phyloP scores from a whole-genome alignment of 2,797 vertebrate genomes.

The Oceanodroma leucorhoa region DNA sequence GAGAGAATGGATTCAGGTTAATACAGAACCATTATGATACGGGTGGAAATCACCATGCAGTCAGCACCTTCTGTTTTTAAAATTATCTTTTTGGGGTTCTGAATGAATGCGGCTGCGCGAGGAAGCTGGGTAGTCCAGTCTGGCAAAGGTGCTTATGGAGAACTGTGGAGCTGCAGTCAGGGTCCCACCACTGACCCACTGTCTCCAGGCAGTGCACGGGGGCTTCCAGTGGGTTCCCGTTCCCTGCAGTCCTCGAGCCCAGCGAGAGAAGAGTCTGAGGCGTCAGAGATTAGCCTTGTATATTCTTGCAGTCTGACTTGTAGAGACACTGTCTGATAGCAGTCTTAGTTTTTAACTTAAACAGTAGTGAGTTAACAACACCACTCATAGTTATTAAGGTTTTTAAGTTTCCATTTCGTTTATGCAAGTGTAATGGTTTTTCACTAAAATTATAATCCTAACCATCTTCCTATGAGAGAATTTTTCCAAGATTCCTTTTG shows the following conservation, averaged over 20 bases:
- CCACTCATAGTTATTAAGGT: neutral
- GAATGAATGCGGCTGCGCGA: neutral
- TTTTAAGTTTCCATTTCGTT: neutral
- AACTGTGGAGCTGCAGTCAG: neutral
- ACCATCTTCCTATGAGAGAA: neutral
- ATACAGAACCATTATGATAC: neutral
- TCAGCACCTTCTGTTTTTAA: neutral
- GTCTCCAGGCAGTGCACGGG: neutral
- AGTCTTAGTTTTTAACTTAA: neutral
- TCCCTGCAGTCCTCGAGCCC: neutral
- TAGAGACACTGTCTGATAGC: neutral
- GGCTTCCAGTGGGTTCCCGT: neutral
- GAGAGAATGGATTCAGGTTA: slow-evolving; percentile 93
- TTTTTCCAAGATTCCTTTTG: neutral
- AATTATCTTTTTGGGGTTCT: neutral
- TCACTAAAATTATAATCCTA: neutral
- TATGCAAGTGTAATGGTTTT: neutral
- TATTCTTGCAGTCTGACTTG: neutral
- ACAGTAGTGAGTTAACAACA: neutral
- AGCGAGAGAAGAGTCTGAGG: neutral
- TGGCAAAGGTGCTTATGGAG: neutral
- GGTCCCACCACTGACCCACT: neutral
- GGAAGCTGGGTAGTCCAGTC: neutral
- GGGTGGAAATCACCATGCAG: neutral
- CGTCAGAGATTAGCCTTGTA: neutral